Evolutionary conservation across 2,113 vertebrate genomes (phyloP).

Genomic region (Ageneiosus marmoratus): DNA sequence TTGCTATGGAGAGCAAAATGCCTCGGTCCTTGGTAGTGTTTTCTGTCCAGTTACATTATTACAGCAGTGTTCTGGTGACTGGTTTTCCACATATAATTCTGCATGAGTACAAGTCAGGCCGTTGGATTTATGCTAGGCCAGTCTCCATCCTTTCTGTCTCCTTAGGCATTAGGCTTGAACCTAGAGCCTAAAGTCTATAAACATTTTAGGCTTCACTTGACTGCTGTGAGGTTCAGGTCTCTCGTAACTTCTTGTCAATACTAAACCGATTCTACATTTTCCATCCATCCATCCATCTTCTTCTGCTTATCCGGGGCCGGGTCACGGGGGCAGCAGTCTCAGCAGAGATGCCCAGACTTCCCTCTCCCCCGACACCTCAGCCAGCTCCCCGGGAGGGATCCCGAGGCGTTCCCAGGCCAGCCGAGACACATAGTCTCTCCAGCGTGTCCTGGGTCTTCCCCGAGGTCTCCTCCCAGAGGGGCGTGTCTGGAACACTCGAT

Average conservation of each 20-base stretch:
- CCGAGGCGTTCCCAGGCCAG: too few species aligned
- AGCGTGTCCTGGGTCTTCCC: too few species aligned
- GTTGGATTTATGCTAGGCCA: background rate
- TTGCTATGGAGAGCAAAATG: background rate
- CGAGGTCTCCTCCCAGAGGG: too few species aligned
- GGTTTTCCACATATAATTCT: background rate
- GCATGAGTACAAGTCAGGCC: background rate
- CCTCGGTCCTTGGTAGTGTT: background rate
- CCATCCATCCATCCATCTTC: too few species aligned
- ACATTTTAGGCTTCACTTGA: conserved; percentile 12
- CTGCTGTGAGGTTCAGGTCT: background rate
- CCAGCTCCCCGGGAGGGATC: too few species aligned
- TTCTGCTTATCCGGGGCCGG: too few species aligned
- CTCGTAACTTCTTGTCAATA: background rate
- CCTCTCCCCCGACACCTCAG: too few species aligned
- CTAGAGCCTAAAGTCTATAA: background rate
- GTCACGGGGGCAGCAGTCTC: too few species aligned
- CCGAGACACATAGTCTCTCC: too few species aligned
- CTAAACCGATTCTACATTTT: too few species aligned
- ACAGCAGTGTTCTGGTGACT: background rate
- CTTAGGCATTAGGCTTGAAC: background rate
- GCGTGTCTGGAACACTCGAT: too few species aligned
- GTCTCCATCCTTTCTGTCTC: background rate
- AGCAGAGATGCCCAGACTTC: too few species aligned
- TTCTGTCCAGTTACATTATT: background rate